These are phyloP conservation scores for Drosophila bocqueti DNA, from an alignment of 1,140 invertebrate species.

Conservation along the genomic window DNA sequence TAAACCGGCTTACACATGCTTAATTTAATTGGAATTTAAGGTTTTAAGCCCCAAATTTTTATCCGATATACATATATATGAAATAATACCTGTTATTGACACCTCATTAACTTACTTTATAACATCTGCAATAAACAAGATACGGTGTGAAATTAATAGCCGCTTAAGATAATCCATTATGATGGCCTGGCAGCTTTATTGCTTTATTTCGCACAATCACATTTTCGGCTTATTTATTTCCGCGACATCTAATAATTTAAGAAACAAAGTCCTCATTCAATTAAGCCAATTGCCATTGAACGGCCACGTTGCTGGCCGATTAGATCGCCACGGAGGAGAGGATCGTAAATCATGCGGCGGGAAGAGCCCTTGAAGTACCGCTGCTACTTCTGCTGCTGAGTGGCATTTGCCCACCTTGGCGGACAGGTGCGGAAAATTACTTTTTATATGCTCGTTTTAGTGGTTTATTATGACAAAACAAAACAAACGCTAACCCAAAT, in stretches of 20 bases:
- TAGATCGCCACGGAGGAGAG: constrained; percentile 51
- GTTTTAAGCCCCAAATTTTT: neutral
- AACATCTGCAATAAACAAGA: constrained; percentile 4
- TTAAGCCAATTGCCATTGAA: constrained; percentile 55
- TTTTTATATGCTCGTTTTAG: constrained; percentile 83
- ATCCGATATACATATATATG: neutral
- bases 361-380: constrained; percentile 72
- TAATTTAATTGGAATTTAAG: neutral
- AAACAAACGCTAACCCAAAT: constrained; percentile 69
- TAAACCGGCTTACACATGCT: neutral
- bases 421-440: constrained; percentile 83
- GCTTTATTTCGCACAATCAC: constrained; percentile 15
- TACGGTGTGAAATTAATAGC: constrained; percentile 14
- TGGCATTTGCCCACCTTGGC: constrained; percentile 49
- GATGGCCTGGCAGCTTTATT: constrained; percentile 27
- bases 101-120: neutral
- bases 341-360: constrained; percentile 66
- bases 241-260: constrained; percentile 34
- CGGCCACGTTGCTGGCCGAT: constrained; percentile 56
- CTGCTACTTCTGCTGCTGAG: constrained; percentile 32
- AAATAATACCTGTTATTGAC: neutral
- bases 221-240: constrained; percentile 27
- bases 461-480: constrained; percentile 81
- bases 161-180: constrained; percentile 18
- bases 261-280: constrained; percentile 45